Percentiles rank a stretch among this genome's conserved stretches.
These are phyloP conservation scores for Mallotus villosus DNA, from an alignment of 2,797 vertebrate genomes.

Conservation along the genomic window DNA sequence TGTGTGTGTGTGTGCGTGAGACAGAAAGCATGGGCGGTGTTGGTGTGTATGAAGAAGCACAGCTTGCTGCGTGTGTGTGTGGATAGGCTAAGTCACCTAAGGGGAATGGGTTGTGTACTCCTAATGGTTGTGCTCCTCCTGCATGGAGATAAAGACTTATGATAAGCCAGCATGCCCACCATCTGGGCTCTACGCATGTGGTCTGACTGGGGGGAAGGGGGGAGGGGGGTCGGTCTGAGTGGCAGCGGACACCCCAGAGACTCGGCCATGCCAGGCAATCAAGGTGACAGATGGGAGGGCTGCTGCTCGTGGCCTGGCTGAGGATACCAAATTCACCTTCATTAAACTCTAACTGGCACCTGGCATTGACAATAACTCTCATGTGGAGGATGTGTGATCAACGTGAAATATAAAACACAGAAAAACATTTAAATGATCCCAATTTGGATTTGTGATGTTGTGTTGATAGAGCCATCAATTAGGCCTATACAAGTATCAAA, in stretches of 20 bases:
- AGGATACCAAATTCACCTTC: conserved; percentile 90
- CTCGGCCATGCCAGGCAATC: conserved; percentile 80
- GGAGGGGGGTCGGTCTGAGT: conserved; percentile 81
- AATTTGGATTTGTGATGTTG: neutral
- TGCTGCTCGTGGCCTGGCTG: conserved; percentile 85
- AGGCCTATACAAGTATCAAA: no score
- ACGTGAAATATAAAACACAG: neutral
- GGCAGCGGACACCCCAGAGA: conserved; percentile 83
- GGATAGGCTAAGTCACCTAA: conserved; percentile 87
- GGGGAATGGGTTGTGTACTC: conserved; percentile 66
- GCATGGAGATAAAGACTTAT: conserved; percentile 90
- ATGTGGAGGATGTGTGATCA: neutral
- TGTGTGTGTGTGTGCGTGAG: neutral
- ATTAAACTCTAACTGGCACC: conserved; percentile 84
- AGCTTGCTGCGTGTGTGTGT: conserved; percentile 57
- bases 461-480: no score
- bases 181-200: conserved; percentile 86
- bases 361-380: neutral
- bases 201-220: conserved; percentile 86
- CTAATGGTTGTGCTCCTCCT: conserved; percentile 88
- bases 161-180: conserved; percentile 88
- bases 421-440: neutral
- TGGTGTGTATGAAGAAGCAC: conserved; percentile 73
- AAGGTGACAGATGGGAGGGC: conserved; percentile 88
- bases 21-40: no score